Conservation (phyloP, 2,113 vertebrate genomes). For the Panurus biarmicus region DNA sequence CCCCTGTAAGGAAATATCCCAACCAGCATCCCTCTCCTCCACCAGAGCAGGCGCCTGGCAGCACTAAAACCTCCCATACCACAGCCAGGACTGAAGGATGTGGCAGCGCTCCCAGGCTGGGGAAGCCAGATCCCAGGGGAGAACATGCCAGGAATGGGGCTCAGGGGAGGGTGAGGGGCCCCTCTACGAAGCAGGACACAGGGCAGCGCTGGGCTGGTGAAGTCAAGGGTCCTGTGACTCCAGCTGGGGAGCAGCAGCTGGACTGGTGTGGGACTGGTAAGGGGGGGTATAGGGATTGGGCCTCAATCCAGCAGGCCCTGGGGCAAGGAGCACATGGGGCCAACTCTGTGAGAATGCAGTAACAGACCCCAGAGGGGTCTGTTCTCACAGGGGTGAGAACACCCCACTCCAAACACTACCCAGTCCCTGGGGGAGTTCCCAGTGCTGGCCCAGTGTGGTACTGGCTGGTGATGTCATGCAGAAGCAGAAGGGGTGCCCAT, state of each 20-base stretch:
- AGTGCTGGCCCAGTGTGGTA: fast-evolving
- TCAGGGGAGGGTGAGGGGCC: fast-evolving
- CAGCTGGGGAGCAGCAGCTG: neutral
- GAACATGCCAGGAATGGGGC: fast-evolving
- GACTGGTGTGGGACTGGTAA: neutral
- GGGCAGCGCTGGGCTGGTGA: neutral
- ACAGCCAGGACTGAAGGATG: neutral
- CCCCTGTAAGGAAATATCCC: slow-evolving; percentile 8
- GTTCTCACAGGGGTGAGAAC: neutral
- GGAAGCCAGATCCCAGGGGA: neutral
- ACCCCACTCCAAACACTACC: neutral
- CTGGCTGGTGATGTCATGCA: fast-evolving
- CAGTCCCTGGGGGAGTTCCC: neutral
- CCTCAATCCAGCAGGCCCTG: too few species aligned
- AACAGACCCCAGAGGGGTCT: neutral
- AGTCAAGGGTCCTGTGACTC: neutral
- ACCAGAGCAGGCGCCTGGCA: neutral
- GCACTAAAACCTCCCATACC: neutral
- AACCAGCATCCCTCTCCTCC: neutral
- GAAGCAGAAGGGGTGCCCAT: fast-evolving
- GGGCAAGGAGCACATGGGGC: too few species aligned
- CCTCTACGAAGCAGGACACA: fast-evolving
- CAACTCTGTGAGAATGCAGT: fast-evolving
- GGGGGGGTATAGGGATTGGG: fast-evolving
- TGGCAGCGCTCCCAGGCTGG: neutral